Percentiles rank a stretch among this genome's conserved stretches.
Evolutionary conservation across 2,888 invertebrate species (phyloP).

Genomic region (Caenorhabditis parvicauda): DNA sequence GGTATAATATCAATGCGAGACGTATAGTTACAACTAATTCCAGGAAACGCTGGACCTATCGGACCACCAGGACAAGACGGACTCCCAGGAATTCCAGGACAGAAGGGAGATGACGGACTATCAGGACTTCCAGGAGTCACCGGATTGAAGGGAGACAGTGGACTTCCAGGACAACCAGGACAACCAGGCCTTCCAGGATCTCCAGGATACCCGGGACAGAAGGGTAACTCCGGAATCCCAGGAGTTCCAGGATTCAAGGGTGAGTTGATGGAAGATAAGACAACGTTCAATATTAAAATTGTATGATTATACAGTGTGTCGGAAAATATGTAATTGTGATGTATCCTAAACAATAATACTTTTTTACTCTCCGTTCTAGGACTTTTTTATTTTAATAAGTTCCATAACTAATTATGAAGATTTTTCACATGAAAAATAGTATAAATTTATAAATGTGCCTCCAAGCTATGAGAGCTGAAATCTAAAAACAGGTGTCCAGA

Average conservation of each 20-base stretch:
- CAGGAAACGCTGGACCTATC: constrained; percentile 41
- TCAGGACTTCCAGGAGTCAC: constrained; percentile 54
- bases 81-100: constrained; percentile 70
- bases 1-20: constrained; percentile 8
- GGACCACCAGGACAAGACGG: constrained; percentile 47
- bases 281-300: neutral
- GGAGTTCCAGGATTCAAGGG: constrained; percentile 59
- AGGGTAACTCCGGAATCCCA: constrained; percentile 53
- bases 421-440: neutral
- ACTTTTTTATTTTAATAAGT: neutral
- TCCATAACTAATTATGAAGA: neutral
- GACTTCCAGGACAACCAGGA: constrained; percentile 75
- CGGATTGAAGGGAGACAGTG: constrained; percentile 64
- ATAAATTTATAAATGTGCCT: neutral
- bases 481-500: neutral
- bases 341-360: too few relatives aligned
- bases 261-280: too few relatives aligned
- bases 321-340: too few relatives aligned
- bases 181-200: constrained; percentile 68
- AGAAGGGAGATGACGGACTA: constrained; percentile 61
- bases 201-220: constrained; percentile 68
- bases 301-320: neutral
- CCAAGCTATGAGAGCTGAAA: too few relatives aligned
- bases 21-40: constrained; percentile 2
- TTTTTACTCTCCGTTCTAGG: too few relatives aligned